These are phyloP conservation scores for Mesoclemmys tuberculata DNA, from an alignment of 2,113 vertebrate species.

Conservation along the genomic window DNA sequence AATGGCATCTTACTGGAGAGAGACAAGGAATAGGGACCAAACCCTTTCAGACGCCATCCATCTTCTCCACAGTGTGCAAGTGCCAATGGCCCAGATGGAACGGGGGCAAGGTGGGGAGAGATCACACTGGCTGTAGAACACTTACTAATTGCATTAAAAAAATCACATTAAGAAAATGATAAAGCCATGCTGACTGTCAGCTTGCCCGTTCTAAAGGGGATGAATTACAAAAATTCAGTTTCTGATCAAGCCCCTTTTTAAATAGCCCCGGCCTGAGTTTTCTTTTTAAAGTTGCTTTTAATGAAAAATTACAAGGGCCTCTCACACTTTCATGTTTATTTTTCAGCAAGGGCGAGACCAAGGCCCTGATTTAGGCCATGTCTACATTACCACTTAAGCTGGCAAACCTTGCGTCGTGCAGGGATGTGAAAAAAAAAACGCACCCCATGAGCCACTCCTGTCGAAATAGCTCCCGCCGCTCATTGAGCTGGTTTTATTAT, in stretches of 20 bases:
- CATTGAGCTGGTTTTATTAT: no score
- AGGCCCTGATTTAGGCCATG: background rate
- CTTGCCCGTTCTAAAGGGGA: background rate
- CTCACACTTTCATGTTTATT: background rate
- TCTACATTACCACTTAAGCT: no score
- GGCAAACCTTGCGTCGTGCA: no score
- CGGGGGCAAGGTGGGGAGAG: background rate
- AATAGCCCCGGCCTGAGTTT: background rate
- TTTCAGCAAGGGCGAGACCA: background rate
- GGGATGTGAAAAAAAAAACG: no score
- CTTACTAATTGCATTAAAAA: slow-evolving; percentile 19
- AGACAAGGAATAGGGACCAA: rapidly evolving
- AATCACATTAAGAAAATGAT: background rate
- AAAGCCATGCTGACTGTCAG: background rate
- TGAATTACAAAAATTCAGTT: background rate
- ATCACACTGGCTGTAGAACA: background rate
- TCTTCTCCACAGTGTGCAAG: background rate
- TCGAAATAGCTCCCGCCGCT: no score
- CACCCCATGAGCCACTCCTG: no score
- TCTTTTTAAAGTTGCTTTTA: slow-evolving; percentile 26
- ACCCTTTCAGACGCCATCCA: background rate
- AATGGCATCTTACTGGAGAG: background rate
- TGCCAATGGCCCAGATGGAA: rapidly evolving
- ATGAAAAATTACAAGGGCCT: slow-evolving; percentile 32
- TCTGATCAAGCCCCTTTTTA: background rate